Percentiles rank a stretch among this genome's conserved stretches.
phyloP scores from a whole-genome alignment of 2,797 vertebrate species.

The Odontamblyopus lacepedii region DNA sequence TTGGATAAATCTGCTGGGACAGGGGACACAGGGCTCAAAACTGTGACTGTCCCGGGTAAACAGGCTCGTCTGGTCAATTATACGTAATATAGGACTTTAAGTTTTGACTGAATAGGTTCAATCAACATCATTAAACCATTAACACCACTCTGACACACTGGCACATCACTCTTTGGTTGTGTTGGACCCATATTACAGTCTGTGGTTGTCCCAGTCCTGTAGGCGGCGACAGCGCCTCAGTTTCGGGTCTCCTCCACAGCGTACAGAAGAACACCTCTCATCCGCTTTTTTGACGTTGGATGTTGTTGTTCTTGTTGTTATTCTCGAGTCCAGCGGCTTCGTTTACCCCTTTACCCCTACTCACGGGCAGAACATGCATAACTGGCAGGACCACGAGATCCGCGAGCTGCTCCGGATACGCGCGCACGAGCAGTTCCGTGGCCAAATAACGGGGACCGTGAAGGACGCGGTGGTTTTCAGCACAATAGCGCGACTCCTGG shows the following conservation, averaged over 20 bases:
- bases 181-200: no score
- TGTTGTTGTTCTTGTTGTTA: background rate
- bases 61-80: no score
- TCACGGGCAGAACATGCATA: slow-evolving; percentile 30
- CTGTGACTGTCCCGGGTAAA: no score
- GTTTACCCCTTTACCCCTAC: background rate
- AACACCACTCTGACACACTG: no score
- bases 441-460: slow-evolving; percentile 49
- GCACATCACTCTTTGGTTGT: no score
- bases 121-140: no score
- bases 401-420: slow-evolving; percentile 41
- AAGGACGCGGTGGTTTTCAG: slow-evolving; percentile 51
- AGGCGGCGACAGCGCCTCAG: background rate
- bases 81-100: no score
- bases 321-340: background rate
- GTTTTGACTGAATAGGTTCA: no score
- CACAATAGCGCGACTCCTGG: slow-evolving; percentile 41
- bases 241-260: background rate
- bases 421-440: slow-evolving; percentile 29
- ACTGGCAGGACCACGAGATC: slow-evolving; percentile 59
- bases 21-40: no score
- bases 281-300: background rate
- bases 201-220: background rate
- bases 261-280: background rate
- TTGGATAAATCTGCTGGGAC: no score